These are phyloP conservation scores for Acrossocheilus wenchowensis DNA, from an alignment of 2,797 vertebrate species.

Conservation along the genomic window DNA sequence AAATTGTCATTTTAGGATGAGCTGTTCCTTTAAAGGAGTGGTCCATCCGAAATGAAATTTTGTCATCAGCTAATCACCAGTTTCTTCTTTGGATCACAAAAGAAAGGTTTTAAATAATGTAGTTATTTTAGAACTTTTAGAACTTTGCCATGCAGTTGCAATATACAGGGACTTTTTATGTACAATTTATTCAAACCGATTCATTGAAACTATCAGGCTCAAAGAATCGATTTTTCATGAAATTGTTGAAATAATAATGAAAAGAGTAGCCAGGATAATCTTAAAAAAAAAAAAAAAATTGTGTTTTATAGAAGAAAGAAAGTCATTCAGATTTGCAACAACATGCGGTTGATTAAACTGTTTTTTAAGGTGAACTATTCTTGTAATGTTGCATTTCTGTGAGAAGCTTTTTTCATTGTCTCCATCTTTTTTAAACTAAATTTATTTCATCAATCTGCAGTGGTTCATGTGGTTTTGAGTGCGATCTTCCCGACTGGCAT, in stretches of 20 bases:
- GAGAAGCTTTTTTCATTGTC: background rate
- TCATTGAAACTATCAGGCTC: background rate
- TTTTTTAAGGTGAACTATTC: background rate
- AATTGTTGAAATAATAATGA: background rate
- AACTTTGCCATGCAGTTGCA: background rate
- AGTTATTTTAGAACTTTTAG: background rate
- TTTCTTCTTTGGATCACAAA: background rate
- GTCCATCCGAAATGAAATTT: background rate
- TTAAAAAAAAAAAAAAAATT: background rate
- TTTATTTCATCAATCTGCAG: conserved; percentile 69
- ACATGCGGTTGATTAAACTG: background rate
- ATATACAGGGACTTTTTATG: background rate
- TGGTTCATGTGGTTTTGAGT: conserved; percentile 93
- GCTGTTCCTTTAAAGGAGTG: no score
- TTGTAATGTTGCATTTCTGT: background rate
- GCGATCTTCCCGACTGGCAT: conserved; percentile 95
- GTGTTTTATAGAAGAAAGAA: background rate
- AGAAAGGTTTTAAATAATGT: background rate
- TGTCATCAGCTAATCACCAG: background rate
- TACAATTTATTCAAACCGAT: background rate
- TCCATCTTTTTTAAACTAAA: background rate
- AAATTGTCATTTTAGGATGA: no score
- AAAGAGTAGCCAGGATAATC: background rate
- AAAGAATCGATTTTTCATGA: background rate
- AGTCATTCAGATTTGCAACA: no score